Percentiles rank a stretch among this genome's conserved stretches.
Conservation (phyloP, 1,140 invertebrate species). For the Neuroterus valhalla region DNA sequence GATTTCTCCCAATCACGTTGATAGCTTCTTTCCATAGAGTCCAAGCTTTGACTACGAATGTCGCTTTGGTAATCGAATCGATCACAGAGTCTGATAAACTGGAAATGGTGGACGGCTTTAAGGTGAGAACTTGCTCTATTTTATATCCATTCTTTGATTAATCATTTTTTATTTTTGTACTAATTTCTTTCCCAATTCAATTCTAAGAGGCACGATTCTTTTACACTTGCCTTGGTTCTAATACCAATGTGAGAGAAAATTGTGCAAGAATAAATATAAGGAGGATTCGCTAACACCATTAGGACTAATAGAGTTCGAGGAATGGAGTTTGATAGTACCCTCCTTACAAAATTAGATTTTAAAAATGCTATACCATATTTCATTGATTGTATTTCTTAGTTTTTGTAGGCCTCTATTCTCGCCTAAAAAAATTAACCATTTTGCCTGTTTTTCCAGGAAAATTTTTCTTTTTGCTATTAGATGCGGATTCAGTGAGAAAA, state of each 20-base stretch:
- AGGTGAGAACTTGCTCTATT: constrained; percentile 74
- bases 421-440: no score
- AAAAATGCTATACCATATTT: background rate
- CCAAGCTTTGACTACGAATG: constrained; percentile 89
- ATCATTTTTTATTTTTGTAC: constrained; percentile 25
- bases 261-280: constrained; percentile 63
- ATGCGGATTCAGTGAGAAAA: no score
- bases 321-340: constrained; percentile 69
- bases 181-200: constrained; percentile 14
- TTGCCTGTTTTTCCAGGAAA: no score
- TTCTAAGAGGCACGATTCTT: constrained; percentile 15
- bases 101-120: constrained; percentile 86
- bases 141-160: background rate
- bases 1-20: constrained; percentile 93
- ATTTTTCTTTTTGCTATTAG: no score
- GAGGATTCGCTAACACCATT: constrained; percentile 66
- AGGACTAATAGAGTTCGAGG: constrained; percentile 51
- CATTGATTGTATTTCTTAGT: background rate
- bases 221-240: background rate
- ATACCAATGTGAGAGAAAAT: constrained; percentile 45
- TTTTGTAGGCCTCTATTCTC: no score
- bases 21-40: constrained; percentile 98
- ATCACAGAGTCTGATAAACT: constrained; percentile 88
- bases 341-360: constrained; percentile 52
- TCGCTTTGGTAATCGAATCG: constrained; percentile 87